A percentile compares a stretch with the other conserved stretches of the same genome.
Evolutionary conservation across 2,888 invertebrate genomes (phyloP).

Genomic region (Timema cristinae): DNA sequence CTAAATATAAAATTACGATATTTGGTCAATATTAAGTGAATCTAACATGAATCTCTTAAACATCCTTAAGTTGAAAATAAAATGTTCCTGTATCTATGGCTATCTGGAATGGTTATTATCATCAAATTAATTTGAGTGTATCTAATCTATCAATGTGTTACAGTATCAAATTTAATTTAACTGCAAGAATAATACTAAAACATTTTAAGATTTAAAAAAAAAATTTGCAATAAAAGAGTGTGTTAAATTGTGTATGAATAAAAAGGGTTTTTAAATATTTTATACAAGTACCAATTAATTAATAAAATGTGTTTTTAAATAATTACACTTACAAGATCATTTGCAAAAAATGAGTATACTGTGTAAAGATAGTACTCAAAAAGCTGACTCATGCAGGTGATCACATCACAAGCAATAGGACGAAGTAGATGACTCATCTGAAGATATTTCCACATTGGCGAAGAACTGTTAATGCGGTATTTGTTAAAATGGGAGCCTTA

Average conservation of each 20-base stretch:
- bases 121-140: no score
- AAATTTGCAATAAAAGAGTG: no score
- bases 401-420: slow-evolving; percentile 86
- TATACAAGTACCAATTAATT: not conserved
- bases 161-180: no score
- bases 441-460: slow-evolving; percentile 84
- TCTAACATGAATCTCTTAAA: no score
- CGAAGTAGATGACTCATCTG: slow-evolving; percentile 88
- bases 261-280: not conserved
- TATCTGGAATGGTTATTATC: no score
- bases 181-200: no score
- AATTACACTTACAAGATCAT: slow-evolving; percentile 58
- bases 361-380: slow-evolving; percentile 92
- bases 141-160: no score
- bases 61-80: no score
- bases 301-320: slow-evolving; percentile 8
- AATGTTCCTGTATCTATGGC: no score
- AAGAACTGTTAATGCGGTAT: slow-evolving; percentile 85
- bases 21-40: no score
- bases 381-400: slow-evolving; percentile 85
- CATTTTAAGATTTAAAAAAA: no score
- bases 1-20: no score
- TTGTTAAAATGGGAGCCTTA: slow-evolving; percentile 69
- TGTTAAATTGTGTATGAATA: not conserved
- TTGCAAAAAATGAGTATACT: slow-evolving; percentile 82